Base-by-base conservation (phyloP, 2,888 invertebrate species). In the Entomobrya proxima region DNA sequence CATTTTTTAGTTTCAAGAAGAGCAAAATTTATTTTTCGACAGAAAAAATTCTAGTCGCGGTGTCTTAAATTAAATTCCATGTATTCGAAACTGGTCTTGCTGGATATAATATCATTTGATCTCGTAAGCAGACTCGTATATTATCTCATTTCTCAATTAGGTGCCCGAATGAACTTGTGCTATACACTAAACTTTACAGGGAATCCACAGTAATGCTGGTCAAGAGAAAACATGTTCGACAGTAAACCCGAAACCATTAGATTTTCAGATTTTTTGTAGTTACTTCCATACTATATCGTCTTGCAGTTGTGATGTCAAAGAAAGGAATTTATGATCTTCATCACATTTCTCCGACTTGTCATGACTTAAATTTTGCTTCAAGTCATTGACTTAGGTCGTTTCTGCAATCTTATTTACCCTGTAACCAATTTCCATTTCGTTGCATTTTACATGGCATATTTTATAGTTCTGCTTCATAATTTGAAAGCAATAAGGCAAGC, bases 341-440 rank as follows among this genome's bases (percentile, higher is more conserved):
- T 3, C 35, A 11, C 35, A 35, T 64, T 64, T 64, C 9, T 7
- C 9, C 58, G 58, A 18, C n/a, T n/a, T n/a, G n/a, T 7, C 55
- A 35, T 61, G 24, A 40, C 61, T 44, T n/a, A 69, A 40, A 37
- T 72, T n/a, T n/a, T n/a, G n/a, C n/a, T 50, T 32, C 27, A 69
- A 69, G 69, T 80, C 69, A 55, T 80, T 80, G 80, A 80, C 80
- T 35, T 69, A 69, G 69, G 80, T 80, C 55, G 27, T 80, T 79
- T 79, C 40, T 52, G 78, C 78, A 78, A 50, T 77, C 11, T 50
- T 64, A 21, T 47, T 61, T 61, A 35, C 35, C 32, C 75, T 27
- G 61, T 24, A 21, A 30, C 32, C 15, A 64, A 50, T 52, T 69
- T 52, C 52, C 35, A 37, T 69, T 55, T 79, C 35, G 52, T 52